Evolutionary conservation across 1,140 invertebrate species (phyloP).

Genomic region (Bombus huntii): DNA sequence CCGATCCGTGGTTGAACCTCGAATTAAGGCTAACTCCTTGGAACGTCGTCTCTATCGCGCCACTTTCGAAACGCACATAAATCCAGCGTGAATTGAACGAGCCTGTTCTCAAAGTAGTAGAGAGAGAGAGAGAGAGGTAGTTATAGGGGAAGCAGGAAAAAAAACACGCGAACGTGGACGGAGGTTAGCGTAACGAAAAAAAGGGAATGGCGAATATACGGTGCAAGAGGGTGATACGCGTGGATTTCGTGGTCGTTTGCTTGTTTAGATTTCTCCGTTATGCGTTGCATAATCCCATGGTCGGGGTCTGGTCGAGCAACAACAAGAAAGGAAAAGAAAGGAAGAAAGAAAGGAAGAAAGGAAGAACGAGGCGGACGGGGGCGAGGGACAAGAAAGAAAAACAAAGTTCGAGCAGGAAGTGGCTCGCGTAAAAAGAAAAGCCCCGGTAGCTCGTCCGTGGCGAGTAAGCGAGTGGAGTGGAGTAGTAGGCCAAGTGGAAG

Average conservation of each 20-base stretch:
- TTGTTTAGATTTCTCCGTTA: conserved; percentile 70
- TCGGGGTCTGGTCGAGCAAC: conserved; percentile 44
- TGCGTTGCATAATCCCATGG: conserved; percentile 66
- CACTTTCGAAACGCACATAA: conserved; percentile 27
- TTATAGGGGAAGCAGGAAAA: background rate
- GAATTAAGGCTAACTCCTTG: conserved; percentile 36
- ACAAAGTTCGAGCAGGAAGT: conserved; percentile 77
- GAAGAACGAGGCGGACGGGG: conserved; percentile 44
- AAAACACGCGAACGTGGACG: background rate
- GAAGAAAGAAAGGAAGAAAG: conserved; percentile 67
- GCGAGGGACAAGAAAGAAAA: conserved; percentile 71
- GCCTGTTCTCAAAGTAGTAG: background rate
- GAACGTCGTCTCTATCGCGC: conserved; percentile 18
- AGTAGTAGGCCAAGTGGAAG: conserved; percentile 81
- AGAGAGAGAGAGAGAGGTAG: background rate
- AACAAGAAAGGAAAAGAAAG: conserved; percentile 63
- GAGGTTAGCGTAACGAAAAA: background rate
- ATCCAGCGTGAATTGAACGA: background rate
- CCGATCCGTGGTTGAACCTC: conserved; percentile 12
- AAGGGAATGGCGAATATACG: conserved; percentile 3
- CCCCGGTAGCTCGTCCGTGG: conserved; percentile 68
- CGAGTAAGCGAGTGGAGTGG: conserved; percentile 71
- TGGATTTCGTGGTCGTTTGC: conserved; percentile 53
- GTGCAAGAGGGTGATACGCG: background rate
- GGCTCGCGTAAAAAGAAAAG: conserved; percentile 77